Conservation (phyloP, 2,888 invertebrate genomes). For the Cataglyphis altisquamis region DNA sequence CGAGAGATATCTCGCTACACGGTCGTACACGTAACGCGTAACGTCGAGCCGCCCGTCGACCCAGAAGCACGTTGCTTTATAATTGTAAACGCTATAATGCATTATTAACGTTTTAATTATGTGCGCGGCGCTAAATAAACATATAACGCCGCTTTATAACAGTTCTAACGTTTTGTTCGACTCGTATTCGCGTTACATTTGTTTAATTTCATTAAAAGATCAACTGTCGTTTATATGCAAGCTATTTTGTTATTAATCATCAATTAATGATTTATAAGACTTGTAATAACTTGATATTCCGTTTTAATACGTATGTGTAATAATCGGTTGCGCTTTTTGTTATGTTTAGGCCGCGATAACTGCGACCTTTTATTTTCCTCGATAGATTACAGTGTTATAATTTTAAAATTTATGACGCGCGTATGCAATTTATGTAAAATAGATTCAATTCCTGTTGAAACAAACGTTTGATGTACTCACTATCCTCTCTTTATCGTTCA, state of each 20-base stretch:
- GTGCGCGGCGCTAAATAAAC: slow-evolving; percentile 41
- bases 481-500: slow-evolving; percentile 17
- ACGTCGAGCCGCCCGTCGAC: slow-evolving; percentile 10
- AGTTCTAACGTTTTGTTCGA: slow-evolving; percentile 44
- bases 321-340: slow-evolving; percentile 16
- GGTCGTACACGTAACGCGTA: slow-evolving; percentile 1
- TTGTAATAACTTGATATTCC: neutral
- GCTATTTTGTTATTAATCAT: slow-evolving; percentile 34
- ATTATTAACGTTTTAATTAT: slow-evolving; percentile 55
- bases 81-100: slow-evolving; percentile 53
- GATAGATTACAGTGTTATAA: neutral
- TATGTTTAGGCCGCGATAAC: slow-evolving; percentile 5
- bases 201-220: slow-evolving; percentile 53
- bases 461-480: neutral
- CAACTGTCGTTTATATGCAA: slow-evolving; percentile 34
- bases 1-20: slow-evolving; percentile 28
- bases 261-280: slow-evolving; percentile 21
- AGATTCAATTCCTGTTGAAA: neutral
- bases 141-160: slow-evolving; percentile 5
- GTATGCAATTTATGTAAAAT: slow-evolving; percentile 26
- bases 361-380: neutral
- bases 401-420: neutral
- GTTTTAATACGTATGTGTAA: neutral
- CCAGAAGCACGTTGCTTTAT: slow-evolving; percentile 35
- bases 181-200: slow-evolving; percentile 31